Base-by-base conservation (phyloP, 2,888 invertebrate species). In the Carterocephalus palaemon region DNA sequence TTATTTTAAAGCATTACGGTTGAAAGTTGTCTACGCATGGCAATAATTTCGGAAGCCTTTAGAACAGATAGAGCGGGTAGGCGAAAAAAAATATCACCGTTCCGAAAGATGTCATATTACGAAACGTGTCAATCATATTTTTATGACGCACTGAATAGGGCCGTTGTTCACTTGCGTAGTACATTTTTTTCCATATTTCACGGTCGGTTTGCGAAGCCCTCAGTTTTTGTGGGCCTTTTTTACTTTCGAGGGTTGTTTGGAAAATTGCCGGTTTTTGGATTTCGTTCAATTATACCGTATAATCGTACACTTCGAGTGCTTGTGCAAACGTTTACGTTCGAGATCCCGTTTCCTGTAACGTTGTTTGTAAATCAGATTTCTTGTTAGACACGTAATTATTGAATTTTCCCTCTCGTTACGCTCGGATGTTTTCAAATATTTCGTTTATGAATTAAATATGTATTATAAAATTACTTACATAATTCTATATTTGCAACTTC, bases 101-200 rank as follows among this genome's bases (percentile, higher is more conserved):
- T 66, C 74, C 66, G 76, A 77, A 76, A 81, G 76, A 85, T 86
- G 86, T 86, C 86, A 86, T 85, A 85, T 86, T 86, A 86, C 83
- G 76, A 76, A 86, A 86, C 76, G 82, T 82, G 86, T 85, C 86
- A 84, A 86, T 86, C 85, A 86, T 85, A 85, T 82, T 86, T 85
- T 83, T 85, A 84, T 85, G 82, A 83, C 32, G 78, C 67, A 76
- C 77, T 82, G 67, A 80, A 76, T 75, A 70, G 67, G 62, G 32
- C 67, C 57, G 73, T 76, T 82, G 82, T 81, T 82, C 81, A 79
- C 80, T 85, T 83, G 82, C 79, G 82, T 67, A 79, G 70, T 71
- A 45, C 43, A 64, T 77, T 79, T 68, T 78, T 73, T 64, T 67
- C 59, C 72, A 82, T 79, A 82, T 82, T 83, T 82, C 74, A 83